Evolutionary conservation across 2,797 vertebrate species (phyloP).

Genomic region (Tauraco hartlaubi): DNA sequence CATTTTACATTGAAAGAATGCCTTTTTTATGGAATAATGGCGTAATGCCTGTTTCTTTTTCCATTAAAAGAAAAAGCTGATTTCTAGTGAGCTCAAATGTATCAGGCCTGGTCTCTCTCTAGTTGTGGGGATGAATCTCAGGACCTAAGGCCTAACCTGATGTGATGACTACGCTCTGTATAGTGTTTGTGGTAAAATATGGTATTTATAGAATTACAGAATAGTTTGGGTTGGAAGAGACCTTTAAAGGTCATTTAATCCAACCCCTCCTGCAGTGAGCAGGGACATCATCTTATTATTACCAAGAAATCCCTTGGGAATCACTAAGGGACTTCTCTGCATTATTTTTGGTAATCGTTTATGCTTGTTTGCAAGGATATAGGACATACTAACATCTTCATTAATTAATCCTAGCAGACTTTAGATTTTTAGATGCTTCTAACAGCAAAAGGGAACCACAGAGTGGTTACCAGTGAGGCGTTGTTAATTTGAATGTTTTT

Average conservation of each 20-base stretch:
- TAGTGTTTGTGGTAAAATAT: background rate
- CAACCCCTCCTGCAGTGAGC: no score
- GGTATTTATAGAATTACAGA: background rate
- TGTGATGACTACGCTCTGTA: background rate
- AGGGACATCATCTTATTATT: background rate
- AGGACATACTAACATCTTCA: background rate
- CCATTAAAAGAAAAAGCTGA: background rate
- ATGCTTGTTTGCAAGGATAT: background rate
- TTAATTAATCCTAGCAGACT: background rate
- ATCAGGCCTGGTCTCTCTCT: background rate
- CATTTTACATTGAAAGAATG: background rate
- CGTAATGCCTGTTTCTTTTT: background rate
- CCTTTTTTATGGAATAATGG: background rate
- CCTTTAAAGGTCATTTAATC: no score
- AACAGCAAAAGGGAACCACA: background rate
- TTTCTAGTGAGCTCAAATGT: background rate
- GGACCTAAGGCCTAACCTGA: background rate
- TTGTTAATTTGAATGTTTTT: constrained; percentile 15
- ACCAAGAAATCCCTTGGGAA: background rate
- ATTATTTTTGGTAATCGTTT: background rate
- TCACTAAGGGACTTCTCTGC: background rate
- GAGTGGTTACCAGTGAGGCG: background rate
- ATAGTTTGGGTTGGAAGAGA: no score
- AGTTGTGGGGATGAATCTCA: background rate
- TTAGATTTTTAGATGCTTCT: background rate